These are phyloP conservation scores for Papilio polyxenes DNA, from an alignment of 1,140 invertebrate species.

Conservation along the genomic window DNA sequence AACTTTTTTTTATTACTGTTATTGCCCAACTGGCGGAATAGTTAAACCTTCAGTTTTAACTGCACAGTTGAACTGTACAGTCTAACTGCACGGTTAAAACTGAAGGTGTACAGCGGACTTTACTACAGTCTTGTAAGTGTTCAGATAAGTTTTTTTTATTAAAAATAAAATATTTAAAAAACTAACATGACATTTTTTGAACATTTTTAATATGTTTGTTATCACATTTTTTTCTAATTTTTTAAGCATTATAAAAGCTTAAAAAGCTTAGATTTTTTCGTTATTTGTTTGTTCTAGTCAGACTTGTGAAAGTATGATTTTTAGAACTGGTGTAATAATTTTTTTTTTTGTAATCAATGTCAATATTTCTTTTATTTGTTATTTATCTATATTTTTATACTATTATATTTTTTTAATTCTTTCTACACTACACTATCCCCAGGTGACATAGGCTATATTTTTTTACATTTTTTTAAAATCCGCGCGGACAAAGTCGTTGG, in stretches of 20 bases:
- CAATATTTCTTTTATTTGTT: neutral
- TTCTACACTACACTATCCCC: neutral
- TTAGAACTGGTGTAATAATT: neutral
- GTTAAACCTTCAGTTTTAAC: too few species aligned
- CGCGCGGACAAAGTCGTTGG: too few species aligned
- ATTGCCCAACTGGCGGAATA: too few species aligned
- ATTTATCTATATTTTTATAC: neutral
- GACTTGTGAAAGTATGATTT: neutral
- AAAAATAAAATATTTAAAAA: neutral
- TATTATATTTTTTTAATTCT: neutral
- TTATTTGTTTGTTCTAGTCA: constrained; percentile 10
- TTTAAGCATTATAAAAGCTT: neutral
- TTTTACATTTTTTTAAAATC: neutral
- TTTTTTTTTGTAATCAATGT: neutral
- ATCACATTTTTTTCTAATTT: neutral
- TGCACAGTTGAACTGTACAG: too few species aligned
- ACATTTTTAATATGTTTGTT: neutral
- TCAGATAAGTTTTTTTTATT: neutral
- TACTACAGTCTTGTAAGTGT: too few species aligned
- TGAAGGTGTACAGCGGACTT: too few species aligned
- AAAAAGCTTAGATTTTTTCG: neutral
- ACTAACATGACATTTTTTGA: neutral
- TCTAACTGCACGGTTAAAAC: too few species aligned
- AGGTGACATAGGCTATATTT: too few species aligned
- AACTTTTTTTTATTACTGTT: too few species aligned